These are phyloP conservation scores for Tanaodytes sp. DNA, from an alignment of 2,888 invertebrate species.

Conservation along the genomic window DNA sequence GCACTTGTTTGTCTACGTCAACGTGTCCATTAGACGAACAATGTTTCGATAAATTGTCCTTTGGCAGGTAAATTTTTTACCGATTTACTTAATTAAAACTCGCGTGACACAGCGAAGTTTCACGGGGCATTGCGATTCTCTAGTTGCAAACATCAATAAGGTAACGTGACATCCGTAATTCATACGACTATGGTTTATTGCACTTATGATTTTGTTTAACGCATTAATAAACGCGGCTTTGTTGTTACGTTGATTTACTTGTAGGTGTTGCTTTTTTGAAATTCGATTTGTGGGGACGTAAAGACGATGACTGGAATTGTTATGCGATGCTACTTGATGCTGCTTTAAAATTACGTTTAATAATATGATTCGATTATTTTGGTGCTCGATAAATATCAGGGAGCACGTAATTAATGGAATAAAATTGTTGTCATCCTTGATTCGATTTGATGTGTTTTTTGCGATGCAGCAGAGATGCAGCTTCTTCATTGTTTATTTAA, in stretches of 20 bases:
- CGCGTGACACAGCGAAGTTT: background rate
- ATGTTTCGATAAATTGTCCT: slow-evolving; percentile 34
- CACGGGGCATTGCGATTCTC: background rate
- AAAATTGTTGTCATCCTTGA: no score
- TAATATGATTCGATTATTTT: no score
- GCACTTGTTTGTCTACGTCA: slow-evolving; percentile 48
- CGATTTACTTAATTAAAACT: slow-evolving; percentile 31
- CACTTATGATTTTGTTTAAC: slow-evolving; percentile 7
- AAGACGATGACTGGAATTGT: no score
- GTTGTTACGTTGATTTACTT: no score
- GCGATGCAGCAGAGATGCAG: no score
- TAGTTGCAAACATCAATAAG: slow-evolving; percentile 28
- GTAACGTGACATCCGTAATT: slow-evolving; percentile 29
- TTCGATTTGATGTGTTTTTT: slow-evolving; percentile 3
- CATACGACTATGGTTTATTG: slow-evolving; percentile 14
- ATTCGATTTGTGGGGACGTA: no score
- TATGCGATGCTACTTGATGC: no score
- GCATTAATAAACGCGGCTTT: background rate
- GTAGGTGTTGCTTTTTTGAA: no score
- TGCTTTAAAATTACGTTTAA: no score
- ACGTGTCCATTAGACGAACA: slow-evolving; percentile 41
- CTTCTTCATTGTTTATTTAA: no score
- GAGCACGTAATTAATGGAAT: no score
- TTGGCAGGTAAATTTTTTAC: slow-evolving; percentile 45
- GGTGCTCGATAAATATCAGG: no score